These are phyloP conservation scores for Tupiocoris notatus DNA, from an alignment of 2,888 invertebrate genomes.

Conservation along the genomic window DNA sequence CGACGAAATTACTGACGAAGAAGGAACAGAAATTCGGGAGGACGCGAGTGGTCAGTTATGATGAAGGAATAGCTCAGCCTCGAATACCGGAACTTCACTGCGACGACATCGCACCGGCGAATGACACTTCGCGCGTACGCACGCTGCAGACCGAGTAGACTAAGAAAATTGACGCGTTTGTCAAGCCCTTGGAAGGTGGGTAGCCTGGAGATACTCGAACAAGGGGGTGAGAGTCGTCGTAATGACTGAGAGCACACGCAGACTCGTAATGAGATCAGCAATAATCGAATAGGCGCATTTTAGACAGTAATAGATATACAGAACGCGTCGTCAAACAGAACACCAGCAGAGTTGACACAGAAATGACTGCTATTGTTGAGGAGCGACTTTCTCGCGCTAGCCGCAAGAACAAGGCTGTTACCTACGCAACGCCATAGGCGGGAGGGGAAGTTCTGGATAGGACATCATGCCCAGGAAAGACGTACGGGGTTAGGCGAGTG, in stretches of 20 bases:
- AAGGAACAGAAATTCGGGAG: too few relatives aligned
- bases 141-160: background rate
- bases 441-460: background rate
- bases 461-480: background rate
- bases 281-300: too few relatives aligned
- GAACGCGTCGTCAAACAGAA: too few relatives aligned
- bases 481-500: background rate
- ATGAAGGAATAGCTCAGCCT: too few relatives aligned
- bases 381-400: background rate
- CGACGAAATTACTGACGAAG: too few relatives aligned
- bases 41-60: too few relatives aligned
- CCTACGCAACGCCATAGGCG: background rate
- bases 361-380: too few relatives aligned
- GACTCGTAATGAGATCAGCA: background rate
- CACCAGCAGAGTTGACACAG: too few relatives aligned
- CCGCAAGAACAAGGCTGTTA: background rate
- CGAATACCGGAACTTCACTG: too few relatives aligned
- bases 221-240: background rate
- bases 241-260: too few relatives aligned
- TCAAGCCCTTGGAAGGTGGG: background rate
- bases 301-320: too few relatives aligned
- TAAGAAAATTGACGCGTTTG: background rate
- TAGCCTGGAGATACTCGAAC: background rate
- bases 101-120: too few relatives aligned
- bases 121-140: background rate